These are phyloP conservation scores for Agonopterix arenella DNA, from an alignment of 2,888 invertebrate genomes.

Conservation along the genomic window DNA sequence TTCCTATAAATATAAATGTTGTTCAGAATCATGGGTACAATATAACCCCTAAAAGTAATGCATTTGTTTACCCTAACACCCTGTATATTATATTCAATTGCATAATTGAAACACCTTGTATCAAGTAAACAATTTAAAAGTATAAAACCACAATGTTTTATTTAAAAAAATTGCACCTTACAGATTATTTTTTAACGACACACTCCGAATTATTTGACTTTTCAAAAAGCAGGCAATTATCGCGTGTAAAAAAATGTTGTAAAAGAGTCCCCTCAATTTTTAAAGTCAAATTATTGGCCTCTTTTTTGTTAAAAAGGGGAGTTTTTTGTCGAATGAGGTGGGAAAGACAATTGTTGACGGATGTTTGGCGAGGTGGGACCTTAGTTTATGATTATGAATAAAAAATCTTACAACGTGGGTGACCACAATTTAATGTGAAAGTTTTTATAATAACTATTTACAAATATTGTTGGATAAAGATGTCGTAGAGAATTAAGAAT, in stretches of 20 bases:
- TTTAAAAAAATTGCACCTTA: too few relatives aligned
- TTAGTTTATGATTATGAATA: slow-evolving; percentile 18
- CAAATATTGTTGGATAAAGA: too few relatives aligned
- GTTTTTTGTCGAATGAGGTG: slow-evolving; percentile 26
- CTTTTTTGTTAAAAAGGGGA: slow-evolving; percentile 33
- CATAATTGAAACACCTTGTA: too few relatives aligned
- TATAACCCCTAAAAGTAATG: too few relatives aligned
- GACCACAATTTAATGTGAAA: slow-evolving; percentile 15
- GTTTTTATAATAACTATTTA: too few relatives aligned
- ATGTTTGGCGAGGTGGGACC: slow-evolving; percentile 27
- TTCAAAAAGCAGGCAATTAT: slow-evolving; percentile 17
- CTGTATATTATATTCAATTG: too few relatives aligned
- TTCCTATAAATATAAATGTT: too few relatives aligned
- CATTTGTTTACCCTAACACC: too few relatives aligned
- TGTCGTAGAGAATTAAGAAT: too few relatives aligned
- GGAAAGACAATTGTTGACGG: slow-evolving; percentile 31
- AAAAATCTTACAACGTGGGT: slow-evolving; percentile 25
- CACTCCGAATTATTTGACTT: slow-evolving; percentile 1
- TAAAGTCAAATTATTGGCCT: slow-evolving; percentile 29
- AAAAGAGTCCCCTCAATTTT: slow-evolving; percentile 41
- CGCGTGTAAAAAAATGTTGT: slow-evolving; percentile 20
- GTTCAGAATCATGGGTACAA: too few relatives aligned
- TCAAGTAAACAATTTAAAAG: too few relatives aligned
- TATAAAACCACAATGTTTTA: too few relatives aligned
- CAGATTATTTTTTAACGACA: neutral